phyloP scores from a whole-genome alignment of 1,140 invertebrate species.

The Oscheius sp. region DNA sequence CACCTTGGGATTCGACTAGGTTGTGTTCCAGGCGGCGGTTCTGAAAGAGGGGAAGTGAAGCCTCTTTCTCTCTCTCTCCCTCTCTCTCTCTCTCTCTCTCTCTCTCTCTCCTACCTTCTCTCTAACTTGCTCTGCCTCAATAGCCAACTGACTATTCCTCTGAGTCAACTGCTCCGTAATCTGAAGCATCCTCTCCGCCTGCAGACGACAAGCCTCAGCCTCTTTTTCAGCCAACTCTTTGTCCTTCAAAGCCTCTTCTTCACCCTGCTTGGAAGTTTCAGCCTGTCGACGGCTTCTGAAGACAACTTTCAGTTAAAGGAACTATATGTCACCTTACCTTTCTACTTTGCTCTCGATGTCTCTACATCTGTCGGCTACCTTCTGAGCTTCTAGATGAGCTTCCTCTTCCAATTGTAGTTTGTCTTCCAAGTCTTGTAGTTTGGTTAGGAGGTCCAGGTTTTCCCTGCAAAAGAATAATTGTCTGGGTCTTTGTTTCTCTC shows the following conservation, averaged over 20 bases:
- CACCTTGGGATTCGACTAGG: conserved; percentile 2
- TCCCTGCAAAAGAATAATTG: no score
- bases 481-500: no score
- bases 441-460: conserved; percentile 16
- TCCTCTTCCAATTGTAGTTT: conserved; percentile 19
- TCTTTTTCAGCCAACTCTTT: conserved; percentile 13
- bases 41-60: no score
- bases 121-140: neutral
- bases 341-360: conserved; percentile 22
- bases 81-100: conserved; percentile 8
- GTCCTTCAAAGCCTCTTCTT: conserved; percentile 21
- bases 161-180: conserved; percentile 30
- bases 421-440: conserved; percentile 21
- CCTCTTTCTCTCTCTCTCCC: neutral
- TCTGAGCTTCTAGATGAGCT: neutral
- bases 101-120: no score
- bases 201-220: neutral
- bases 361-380: neutral
- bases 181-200: conserved; percentile 24
- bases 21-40: neutral
- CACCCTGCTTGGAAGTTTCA: neutral
- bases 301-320: neutral
- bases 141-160: conserved; percentile 34
- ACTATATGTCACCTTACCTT: neutral
- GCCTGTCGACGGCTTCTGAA: neutral